These are phyloP conservation scores for Eudasyphora cyanicolor DNA, from an alignment of 2,888 invertebrate species.

Conservation along the genomic window DNA sequence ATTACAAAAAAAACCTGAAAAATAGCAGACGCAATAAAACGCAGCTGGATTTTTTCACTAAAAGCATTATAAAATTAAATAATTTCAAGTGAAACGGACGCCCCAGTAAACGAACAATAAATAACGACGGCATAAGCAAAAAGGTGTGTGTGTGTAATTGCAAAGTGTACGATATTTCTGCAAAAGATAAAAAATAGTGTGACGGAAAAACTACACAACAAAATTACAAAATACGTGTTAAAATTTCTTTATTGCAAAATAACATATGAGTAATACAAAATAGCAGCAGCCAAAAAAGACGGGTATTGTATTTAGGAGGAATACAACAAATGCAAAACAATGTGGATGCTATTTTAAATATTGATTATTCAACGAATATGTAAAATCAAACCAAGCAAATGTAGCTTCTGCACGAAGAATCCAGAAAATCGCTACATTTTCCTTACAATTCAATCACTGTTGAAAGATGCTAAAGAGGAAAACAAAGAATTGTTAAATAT, in stretches of 20 bases:
- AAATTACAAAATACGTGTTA: constrained; percentile 28
- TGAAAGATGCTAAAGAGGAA: no score
- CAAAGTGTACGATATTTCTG: neutral
- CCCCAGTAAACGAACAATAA: neutral
- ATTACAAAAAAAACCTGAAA: constrained; percentile 12
- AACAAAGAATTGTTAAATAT: no score
- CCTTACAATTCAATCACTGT: no score
- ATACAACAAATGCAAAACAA: constrained; percentile 37
- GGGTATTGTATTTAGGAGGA: constrained; percentile 34
- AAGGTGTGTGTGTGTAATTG: constrained; percentile 19
- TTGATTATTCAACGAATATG: constrained; percentile 48
- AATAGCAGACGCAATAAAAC: constrained; percentile 48
- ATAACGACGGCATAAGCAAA: neutral
- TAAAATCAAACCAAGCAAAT: no score
- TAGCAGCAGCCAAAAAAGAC: neutral
- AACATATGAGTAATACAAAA: constrained; percentile 44
- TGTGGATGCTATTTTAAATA: constrained; percentile 24
- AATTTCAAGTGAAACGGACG: constrained; percentile 3
- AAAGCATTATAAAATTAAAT: constrained; percentile 10
- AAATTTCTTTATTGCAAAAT: constrained; percentile 45
- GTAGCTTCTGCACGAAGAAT: no score
- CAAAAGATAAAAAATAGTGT: neutral
- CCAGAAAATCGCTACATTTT: no score
- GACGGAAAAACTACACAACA: neutral
- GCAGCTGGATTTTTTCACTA: constrained; percentile 35